Percentiles rank a stretch among this genome's conserved stretches.
These are phyloP conservation scores for Lordiphosa andalusiaca DNA, from an alignment of 2,888 invertebrate species.

Conservation along the genomic window DNA sequence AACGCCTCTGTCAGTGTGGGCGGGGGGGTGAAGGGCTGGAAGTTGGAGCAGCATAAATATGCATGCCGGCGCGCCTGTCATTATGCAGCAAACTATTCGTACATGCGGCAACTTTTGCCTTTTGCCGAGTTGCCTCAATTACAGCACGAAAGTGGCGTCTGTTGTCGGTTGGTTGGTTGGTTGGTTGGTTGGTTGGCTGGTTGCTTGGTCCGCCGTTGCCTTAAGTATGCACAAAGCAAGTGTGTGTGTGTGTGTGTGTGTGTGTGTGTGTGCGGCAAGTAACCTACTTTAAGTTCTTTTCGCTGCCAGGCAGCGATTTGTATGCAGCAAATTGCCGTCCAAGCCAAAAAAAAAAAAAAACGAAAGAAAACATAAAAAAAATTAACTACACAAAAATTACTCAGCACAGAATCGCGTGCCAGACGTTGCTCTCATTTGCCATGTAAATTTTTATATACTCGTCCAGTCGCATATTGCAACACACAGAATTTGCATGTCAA, in stretches of 20 bases:
- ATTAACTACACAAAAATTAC: slow-evolving; percentile 32
- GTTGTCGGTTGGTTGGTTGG: slow-evolving; percentile 9
- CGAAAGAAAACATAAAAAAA: background rate
- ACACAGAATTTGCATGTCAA: slow-evolving; percentile 56
- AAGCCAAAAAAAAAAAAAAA: slow-evolving; percentile 4
- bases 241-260: slow-evolving; percentile 16
- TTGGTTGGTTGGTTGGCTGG: background rate
- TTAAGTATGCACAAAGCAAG: slow-evolving; percentile 50
- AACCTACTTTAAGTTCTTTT: slow-evolving; percentile 65
- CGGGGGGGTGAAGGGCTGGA: background rate
- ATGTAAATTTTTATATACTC: slow-evolving; percentile 18
- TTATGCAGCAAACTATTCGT: slow-evolving; percentile 71
- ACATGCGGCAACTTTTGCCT: slow-evolving; percentile 63
- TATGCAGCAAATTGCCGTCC: slow-evolving; percentile 54
- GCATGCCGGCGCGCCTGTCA: slow-evolving; percentile 65
- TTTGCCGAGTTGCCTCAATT: slow-evolving; percentile 49
- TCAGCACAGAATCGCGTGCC: slow-evolving; percentile 50
- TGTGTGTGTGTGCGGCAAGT: slow-evolving; percentile 39
- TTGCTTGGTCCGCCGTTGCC: slow-evolving; percentile 31
- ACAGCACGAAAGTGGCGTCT: slow-evolving; percentile 31
- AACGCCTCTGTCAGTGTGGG: slow-evolving; percentile 13
- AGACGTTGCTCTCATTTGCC: slow-evolving; percentile 48
- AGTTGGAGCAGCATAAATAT: slow-evolving; percentile 50
- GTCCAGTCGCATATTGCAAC: slow-evolving; percentile 4
- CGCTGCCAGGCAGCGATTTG: slow-evolving; percentile 52